Evolutionary conservation across 2,797 vertebrate species (phyloP), one percentile per base, ranked within the genome.

Genomic region (Anguilla marmorata): DNA sequence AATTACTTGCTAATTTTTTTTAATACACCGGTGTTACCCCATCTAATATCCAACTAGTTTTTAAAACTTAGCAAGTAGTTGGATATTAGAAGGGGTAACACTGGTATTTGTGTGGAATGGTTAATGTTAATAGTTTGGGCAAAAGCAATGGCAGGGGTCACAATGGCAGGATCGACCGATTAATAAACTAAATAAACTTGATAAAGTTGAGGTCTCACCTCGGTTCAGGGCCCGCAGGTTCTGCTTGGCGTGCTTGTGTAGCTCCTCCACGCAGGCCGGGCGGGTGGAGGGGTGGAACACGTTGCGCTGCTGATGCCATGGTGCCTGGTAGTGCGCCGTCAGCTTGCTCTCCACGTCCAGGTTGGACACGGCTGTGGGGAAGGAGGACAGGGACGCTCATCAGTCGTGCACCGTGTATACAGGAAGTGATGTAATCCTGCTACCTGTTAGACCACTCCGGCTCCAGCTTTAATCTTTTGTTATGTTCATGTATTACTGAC

Each of bases 301-400:
- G 88, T 97, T 98, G 93, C 98, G 97, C 93, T 99, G 98, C 94
- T 98, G 98, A 93, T 98, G 97, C 98, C 97, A 99, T 89, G 97
- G 96, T 24, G 97, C 96, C 91, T 96, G 97, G 94, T 98, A 99
- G 92, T 99, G 98, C 19, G 96, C 95, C 0, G 96, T 97, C 93
- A 99, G 93, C 95, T 99, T 99, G 92, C 98, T 98, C 94, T 99
- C 99, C 48, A 96, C 92, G 74, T 99, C 98, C 95, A 99, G 95
- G 95, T 98, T 98, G 80, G 99, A 99, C 92, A 99, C 98, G 1
- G 99, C 99, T 99, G 93, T 50, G 45, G 41, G 45, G 79, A 11
- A 1, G 88, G 12, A 88, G 8, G 82, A 16, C 88, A 37, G 74
- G 89, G 66, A 8, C 76, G 37, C 37, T 7, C 5, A 19, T 80